These are phyloP conservation scores for Cerastoderma edule DNA, from an alignment of 2,888 invertebrate species.

Conservation along the genomic window DNA sequence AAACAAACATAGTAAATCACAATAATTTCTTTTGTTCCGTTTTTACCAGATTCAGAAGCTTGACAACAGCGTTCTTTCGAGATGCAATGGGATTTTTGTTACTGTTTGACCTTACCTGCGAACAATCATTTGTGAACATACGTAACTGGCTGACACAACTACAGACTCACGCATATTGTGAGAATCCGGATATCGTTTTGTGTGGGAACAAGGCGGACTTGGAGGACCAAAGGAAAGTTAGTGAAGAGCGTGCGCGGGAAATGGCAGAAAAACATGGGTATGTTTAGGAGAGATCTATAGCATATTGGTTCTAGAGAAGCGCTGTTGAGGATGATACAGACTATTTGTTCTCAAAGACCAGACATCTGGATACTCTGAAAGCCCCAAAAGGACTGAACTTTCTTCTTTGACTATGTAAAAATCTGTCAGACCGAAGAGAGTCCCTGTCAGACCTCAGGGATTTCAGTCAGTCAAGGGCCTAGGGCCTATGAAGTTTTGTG, in stretches of 20 bases:
- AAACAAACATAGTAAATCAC: background rate
- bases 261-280: constrained; percentile 94
- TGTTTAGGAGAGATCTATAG: constrained; percentile 55
- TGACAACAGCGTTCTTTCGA: constrained; percentile 84
- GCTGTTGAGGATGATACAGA: no score
- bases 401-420: no score
- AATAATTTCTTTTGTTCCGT: background rate
- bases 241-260: constrained; percentile 86
- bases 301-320: no score
- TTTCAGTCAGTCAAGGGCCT: no score
- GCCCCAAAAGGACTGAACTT: no score
- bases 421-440: no score
- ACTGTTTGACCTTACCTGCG: constrained; percentile 83
- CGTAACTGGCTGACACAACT: constrained; percentile 83
- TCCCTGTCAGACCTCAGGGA: no score
- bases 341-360: no score
- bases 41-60: constrained; percentile 80
- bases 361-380: no score
- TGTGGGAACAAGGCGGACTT: constrained; percentile 98
- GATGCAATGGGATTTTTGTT: constrained; percentile 84
- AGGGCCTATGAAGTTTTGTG: no score
- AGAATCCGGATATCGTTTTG: constrained; percentile 95
- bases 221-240: constrained; percentile 90
- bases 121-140: constrained; percentile 82
- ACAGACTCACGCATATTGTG: constrained; percentile 92